Evolutionary conservation across 2,113 vertebrate species (phyloP).

Genomic region (Isurus oxyrinchus): DNA sequence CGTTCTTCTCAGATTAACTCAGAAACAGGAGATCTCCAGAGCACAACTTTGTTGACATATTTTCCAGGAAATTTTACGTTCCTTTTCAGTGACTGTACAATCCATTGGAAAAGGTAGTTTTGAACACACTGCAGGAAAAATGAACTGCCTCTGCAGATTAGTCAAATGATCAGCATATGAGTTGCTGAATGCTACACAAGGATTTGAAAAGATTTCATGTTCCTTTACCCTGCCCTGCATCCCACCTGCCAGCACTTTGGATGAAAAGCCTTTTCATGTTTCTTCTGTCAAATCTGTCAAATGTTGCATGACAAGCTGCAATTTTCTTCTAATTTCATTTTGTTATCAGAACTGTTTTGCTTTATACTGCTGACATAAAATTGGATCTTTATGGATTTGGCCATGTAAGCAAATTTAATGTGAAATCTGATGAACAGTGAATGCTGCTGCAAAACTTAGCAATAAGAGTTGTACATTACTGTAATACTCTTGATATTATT

Average conservation of each 20-base stretch:
- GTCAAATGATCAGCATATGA: not conserved
- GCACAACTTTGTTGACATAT: too few relatives aligned
- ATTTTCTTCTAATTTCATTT: not conserved
- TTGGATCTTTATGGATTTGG: not conserved
- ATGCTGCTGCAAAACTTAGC: not conserved
- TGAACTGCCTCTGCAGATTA: not conserved
- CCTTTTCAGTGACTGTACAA: not conserved
- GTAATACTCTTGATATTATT: not conserved
- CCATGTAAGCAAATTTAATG: not conserved
- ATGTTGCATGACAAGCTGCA: not conserved
- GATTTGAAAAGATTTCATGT: not conserved
- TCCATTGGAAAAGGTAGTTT: not conserved
- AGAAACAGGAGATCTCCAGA: too few relatives aligned
- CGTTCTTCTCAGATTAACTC: too few relatives aligned
- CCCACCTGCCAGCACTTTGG: not conserved
- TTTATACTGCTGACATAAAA: conserved; percentile 11
- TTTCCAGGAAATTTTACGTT: too few relatives aligned
- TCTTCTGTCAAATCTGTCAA: not conserved
- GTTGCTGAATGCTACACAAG: not conserved
- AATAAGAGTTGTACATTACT: not conserved
- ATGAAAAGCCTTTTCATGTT: not conserved
- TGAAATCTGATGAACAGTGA: not conserved
- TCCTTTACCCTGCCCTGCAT: not conserved
- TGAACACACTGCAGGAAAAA: not conserved
- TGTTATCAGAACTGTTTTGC: not conserved